Evolutionary conservation across 2,113 vertebrate species (phyloP).

Genomic region (Epinephelus cyanopodus): DNA sequence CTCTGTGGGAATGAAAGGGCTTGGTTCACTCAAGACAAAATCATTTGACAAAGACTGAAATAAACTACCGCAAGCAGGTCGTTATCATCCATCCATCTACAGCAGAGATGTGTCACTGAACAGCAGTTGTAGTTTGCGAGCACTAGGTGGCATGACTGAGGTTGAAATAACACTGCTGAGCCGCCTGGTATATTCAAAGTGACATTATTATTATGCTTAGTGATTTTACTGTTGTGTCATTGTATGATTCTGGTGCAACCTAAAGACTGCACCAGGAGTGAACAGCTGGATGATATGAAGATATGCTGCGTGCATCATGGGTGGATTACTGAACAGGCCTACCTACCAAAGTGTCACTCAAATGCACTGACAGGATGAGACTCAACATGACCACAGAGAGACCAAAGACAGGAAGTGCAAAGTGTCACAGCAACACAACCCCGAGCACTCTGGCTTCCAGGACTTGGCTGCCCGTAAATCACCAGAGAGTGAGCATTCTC

Average conservation of each 20-base stretch:
- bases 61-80: too few relatives aligned
- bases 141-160: conserved; percentile 27
- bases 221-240: background rate
- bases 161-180: background rate
- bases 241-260: background rate
- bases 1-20: background rate
- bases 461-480: too few relatives aligned
- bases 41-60: background rate
- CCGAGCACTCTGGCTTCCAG: too few relatives aligned
- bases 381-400: too few relatives aligned
- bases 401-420: too few relatives aligned
- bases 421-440: too few relatives aligned
- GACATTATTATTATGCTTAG: background rate
- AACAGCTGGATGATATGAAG: background rate
- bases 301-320: background rate
- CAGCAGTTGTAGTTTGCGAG: background rate
- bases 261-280: background rate
- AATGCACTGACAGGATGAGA: too few relatives aligned
- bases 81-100: background rate
- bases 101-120: background rate
- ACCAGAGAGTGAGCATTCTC: too few relatives aligned
- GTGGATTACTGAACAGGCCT: too few relatives aligned
- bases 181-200: background rate
- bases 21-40: background rate
- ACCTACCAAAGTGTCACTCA: too few relatives aligned